phyloP scores from a whole-genome alignment of 2,113 vertebrate genomes.

The Prunella himalayana region DNA sequence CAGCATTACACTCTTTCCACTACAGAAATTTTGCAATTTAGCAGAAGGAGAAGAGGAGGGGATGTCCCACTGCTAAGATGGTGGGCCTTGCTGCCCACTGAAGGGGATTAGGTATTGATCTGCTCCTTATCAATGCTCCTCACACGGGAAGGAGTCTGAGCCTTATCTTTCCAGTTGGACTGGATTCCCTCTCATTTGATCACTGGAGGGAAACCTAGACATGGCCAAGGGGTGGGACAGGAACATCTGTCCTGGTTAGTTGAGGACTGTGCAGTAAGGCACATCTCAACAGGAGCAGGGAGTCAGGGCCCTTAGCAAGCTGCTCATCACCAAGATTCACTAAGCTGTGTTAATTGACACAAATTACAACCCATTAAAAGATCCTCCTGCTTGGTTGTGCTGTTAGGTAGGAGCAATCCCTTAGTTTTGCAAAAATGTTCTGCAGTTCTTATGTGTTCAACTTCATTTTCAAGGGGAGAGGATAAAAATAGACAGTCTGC shows the following conservation, averaged over 20 bases:
- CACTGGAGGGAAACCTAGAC: slow-evolving; percentile 11
- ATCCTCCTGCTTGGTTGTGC: background rate
- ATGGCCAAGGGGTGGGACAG: background rate
- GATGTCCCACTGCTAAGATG: background rate
- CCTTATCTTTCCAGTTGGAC: slow-evolving; percentile 41
- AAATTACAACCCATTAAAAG: background rate
- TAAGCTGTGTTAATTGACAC: background rate
- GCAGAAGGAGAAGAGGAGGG: background rate
- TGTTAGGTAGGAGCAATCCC: background rate
- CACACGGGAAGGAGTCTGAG: background rate
- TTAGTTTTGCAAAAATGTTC: background rate
- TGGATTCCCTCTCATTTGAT: slow-evolving; percentile 5
- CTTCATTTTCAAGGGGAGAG: background rate
- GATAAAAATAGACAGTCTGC: background rate
- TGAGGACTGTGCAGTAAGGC: background rate
- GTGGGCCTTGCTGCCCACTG: background rate
- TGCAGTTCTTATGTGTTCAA: background rate
- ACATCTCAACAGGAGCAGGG: background rate
- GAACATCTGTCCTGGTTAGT: background rate
- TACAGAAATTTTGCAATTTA: slow-evolving; percentile 32
- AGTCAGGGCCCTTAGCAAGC: background rate
- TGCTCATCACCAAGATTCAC: background rate
- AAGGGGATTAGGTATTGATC: slow-evolving; percentile 29
- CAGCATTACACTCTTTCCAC: background rate
- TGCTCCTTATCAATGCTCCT: slow-evolving; percentile 41